Conservation (phyloP, 2,888 invertebrate species). For the Anaspis maculata region DNA sequence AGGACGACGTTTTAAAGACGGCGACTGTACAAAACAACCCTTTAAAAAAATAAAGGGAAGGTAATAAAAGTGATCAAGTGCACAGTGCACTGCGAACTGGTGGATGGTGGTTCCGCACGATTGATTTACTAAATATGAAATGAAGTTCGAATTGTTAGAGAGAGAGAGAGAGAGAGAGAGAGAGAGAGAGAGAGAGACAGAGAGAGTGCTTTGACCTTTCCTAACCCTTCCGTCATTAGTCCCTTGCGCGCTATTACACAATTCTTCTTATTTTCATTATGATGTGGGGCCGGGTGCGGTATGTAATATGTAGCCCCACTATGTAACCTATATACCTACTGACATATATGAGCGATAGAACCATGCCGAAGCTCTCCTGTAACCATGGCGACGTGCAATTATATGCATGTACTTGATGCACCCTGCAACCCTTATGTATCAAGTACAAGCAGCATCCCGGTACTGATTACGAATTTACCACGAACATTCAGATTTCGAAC, state of each 20-base stretch:
- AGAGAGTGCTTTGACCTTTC: no score
- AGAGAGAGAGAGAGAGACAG: no score
- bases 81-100: background rate
- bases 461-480: no score
- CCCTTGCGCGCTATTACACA: no score
- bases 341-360: constrained; percentile 33
- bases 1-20: constrained; percentile 24
- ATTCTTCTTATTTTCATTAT: no score
- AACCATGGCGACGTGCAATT: constrained; percentile 28
- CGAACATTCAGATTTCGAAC: no score
- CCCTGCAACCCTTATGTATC: constrained; percentile 19
- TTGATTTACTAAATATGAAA: no score
- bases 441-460: constrained; percentile 23
- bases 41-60: constrained; percentile 19
- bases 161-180: no score
- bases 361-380: constrained; percentile 26
- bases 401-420: constrained; percentile 24
- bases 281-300: no score
- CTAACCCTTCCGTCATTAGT: constrained; percentile 10
- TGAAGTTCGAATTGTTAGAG: no score
- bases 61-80: constrained; percentile 20
- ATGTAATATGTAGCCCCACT: no score
- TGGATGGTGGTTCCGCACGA: no score
- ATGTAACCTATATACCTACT: constrained; percentile 35
- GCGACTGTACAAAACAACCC: constrained; percentile 22